A percentile compares a stretch with the other conserved stretches of the same genome.
phyloP scores from a whole-genome alignment of 2,113 vertebrate species.

The Callipepla squamata region DNA sequence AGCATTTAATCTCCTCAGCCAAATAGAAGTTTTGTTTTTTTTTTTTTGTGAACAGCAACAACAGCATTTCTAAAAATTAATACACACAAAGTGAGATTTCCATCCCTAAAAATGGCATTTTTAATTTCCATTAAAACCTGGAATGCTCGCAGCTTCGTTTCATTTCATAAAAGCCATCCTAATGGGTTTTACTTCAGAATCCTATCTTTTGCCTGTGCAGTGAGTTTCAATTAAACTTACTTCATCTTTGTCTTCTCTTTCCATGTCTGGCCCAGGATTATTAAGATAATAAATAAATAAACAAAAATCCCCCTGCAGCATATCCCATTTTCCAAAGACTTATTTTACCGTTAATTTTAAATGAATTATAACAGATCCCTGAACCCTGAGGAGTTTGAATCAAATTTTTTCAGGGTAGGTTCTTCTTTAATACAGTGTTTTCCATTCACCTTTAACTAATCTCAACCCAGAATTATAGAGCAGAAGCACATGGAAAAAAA shows the following conservation, averaged over 20 bases:
- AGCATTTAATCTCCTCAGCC: neutral
- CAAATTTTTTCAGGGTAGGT: neutral
- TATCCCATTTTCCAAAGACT: neutral
- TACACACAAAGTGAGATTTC: neutral
- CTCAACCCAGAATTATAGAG: neutral
- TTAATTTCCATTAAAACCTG: neutral
- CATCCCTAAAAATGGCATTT: rapidly evolving
- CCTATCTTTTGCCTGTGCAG: neutral
- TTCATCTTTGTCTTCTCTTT: rapidly evolving
- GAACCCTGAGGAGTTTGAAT: neutral
- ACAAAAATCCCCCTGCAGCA: neutral
- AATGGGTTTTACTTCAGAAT: neutral
- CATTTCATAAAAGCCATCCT: neutral
- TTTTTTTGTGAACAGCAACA: neutral
- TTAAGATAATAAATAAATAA: neutral
- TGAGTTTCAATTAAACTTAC: neutral
- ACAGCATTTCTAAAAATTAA: neutral
- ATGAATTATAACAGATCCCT: neutral
- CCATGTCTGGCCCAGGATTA: neutral
- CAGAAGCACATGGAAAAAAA: conserved; percentile 18
- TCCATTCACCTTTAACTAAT: conserved; percentile 51
- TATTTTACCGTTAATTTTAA: neutral
- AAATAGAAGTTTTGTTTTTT: neutral
- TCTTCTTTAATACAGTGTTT: neutral
- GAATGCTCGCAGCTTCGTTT: neutral